Conservation (phyloP, 53 echinoderm and acorn worm genomes). For the Echinarachnius parma region DNA sequence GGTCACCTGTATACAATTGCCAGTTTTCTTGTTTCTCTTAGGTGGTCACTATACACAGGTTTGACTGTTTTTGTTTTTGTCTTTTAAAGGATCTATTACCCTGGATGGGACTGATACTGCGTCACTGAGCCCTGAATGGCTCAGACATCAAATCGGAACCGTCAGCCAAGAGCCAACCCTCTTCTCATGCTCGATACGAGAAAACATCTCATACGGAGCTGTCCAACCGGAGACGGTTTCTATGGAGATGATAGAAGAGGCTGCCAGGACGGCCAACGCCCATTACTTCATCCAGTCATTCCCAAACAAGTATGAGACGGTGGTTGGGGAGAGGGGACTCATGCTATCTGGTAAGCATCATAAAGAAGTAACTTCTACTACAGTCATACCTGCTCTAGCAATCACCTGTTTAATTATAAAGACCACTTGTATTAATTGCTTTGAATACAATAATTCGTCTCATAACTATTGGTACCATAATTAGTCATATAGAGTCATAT, state of each 20-base stretch:
- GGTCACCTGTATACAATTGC: no score
- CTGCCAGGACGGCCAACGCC: conserved; percentile 85
- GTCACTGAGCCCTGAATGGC: conserved; percentile 74
- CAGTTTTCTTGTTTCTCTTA: no score
- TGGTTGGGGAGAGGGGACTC: conserved; percentile 88
- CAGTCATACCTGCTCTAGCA: no score
- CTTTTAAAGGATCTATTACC: conserved; percentile 34
- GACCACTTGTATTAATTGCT: no score
- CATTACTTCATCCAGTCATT: conserved; percentile 72
- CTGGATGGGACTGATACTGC: conserved; percentile 68
- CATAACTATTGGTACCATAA: no score
- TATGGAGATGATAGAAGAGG: conserved; percentile 58
- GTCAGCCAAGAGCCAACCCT: conserved; percentile 93
- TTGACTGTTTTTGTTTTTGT: no score
- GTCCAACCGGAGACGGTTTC: conserved; percentile 61
- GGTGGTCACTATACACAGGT: no score
- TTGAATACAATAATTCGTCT: no score
- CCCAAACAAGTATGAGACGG: conserved; percentile 76
- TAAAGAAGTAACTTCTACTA: no score
- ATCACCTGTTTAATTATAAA: no score
- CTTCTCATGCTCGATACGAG: conserved; percentile 76
- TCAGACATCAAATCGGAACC: conserved; percentile 88
- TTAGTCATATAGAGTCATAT: no score
- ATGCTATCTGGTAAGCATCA: conserved; percentile 93
- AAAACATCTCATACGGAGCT: conserved; percentile 94